phyloP scores from a whole-genome alignment of 2,797 vertebrate species.

The Siniperca scherzeri region DNA sequence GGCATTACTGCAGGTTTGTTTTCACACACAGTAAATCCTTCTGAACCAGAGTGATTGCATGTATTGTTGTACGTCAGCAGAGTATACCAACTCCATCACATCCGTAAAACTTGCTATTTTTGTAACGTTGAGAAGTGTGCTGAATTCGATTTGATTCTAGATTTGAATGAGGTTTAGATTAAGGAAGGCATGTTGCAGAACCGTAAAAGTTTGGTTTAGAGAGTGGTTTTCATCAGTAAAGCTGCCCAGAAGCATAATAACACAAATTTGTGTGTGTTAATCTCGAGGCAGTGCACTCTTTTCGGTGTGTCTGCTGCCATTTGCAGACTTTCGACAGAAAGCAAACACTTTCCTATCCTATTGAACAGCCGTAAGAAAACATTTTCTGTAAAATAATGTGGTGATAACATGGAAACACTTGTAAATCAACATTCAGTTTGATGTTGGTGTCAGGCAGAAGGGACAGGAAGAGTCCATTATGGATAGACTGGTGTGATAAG shows the following conservation, averaged over 20 bases:
- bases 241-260: constrained; percentile 31
- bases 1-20: not conserved
- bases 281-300: not conserved
- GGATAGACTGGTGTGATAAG: not conserved
- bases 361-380: constrained; percentile 31
- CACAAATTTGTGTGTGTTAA: constrained; percentile 32
- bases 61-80: not conserved
- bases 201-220: constrained; percentile 1
- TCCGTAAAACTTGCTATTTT: not conserved
- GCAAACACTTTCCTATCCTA: constrained; percentile 45
- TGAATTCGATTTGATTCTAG: constrained; percentile 18
- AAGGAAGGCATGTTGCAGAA: constrained; percentile 6
- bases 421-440: constrained; percentile 26
- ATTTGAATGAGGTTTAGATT: constrained; percentile 9
- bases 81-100: not conserved
- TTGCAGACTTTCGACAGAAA: constrained; percentile 43
- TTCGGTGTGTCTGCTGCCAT: constrained; percentile 27
- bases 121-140: not conserved
- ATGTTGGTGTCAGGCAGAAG: constrained; percentile 7
- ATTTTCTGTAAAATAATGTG: constrained; percentile 17
- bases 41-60: not conserved
- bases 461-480: constrained; percentile 5
- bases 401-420: constrained; percentile 11
- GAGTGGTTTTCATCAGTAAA: constrained; percentile 24
- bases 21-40: constrained; percentile 5